phyloP scores from a whole-genome alignment of 2,888 invertebrate genomes.

The Venustoraphidia nigricollis region DNA sequence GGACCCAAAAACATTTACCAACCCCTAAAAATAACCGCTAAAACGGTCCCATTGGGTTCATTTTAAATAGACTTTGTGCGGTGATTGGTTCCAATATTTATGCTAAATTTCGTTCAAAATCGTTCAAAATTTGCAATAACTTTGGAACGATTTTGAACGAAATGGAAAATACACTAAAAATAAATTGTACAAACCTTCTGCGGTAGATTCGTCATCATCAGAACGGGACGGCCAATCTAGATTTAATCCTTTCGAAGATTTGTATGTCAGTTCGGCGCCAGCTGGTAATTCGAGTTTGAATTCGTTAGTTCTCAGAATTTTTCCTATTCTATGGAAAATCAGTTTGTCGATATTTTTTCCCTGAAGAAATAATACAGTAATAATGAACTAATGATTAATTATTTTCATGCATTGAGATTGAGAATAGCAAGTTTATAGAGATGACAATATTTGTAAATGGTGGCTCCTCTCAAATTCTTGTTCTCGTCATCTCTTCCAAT shows the following conservation, averaged over 20 bases:
- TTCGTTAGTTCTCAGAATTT: slow-evolving; percentile 58
- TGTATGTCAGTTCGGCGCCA: slow-evolving; percentile 47
- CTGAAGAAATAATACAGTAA: slow-evolving; percentile 22
- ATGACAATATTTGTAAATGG: too few relatives aligned
- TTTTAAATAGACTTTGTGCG: too few relatives aligned
- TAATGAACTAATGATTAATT: slow-evolving; percentile 14
- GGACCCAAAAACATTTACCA: too few relatives aligned
- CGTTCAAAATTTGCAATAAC: neutral
- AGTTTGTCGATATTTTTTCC: slow-evolving; percentile 54
- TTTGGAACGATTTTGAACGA: too few relatives aligned
- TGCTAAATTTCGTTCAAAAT: neutral
- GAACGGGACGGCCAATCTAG: slow-evolving; percentile 37
- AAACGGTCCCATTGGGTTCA: too few relatives aligned
- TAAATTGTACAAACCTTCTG: slow-evolving; percentile 1
- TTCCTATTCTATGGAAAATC: slow-evolving; percentile 54
- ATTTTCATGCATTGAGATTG: too few relatives aligned
- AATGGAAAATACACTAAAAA: neutral
- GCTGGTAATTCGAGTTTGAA: slow-evolving; percentile 58
- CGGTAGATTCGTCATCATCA: slow-evolving; percentile 17
- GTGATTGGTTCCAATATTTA: neutral
- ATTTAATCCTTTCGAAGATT: slow-evolving; percentile 48
- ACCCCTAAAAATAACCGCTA: too few relatives aligned
- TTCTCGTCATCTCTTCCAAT: too few relatives aligned
- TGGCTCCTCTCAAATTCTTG: too few relatives aligned
- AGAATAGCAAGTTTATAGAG: too few relatives aligned